phyloP scores from a whole-genome alignment of 2,888 invertebrate genomes.

The Flabesymbios commensalis region DNA sequence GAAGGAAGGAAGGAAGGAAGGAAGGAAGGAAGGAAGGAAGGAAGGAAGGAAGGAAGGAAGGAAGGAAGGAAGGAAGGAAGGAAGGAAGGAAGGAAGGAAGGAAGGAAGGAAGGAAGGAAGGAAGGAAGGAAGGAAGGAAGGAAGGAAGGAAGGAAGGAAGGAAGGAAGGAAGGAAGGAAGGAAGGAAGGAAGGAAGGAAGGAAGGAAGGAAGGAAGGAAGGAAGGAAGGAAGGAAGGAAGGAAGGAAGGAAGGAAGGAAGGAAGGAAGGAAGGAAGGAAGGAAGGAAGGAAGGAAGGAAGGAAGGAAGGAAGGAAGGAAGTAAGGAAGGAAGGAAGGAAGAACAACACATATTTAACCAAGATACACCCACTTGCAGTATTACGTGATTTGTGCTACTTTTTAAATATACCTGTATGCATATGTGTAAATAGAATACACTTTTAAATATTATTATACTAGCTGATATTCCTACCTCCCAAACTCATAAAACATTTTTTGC shows the following conservation, averaged over 20 bases:
- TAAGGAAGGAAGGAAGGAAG: constrained; percentile 16
- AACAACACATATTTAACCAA: too few species aligned
- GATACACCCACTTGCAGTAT: too few species aligned
- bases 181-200: constrained; percentile 33
- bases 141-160: constrained; percentile 30
- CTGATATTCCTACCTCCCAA: too few species aligned
- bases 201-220: constrained; percentile 28
- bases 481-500: too few species aligned
- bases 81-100: constrained; percentile 33
- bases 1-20: constrained; percentile 16
- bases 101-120: constrained; percentile 34
- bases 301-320: constrained; percentile 21
- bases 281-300: constrained; percentile 35
- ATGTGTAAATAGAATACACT: too few species aligned
- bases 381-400: too few species aligned
- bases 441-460: too few species aligned
- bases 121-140: constrained; percentile 31
- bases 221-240: constrained; percentile 30
- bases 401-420: too few species aligned
- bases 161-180: constrained; percentile 32
- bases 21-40: constrained; percentile 15
- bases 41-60: constrained; percentile 25
- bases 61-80: constrained; percentile 33
- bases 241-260: constrained; percentile 29
- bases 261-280: constrained; percentile 30